phyloP scores from a whole-genome alignment of 1,140 invertebrate genomes.

The Chrysomallon squamiferum region DNA sequence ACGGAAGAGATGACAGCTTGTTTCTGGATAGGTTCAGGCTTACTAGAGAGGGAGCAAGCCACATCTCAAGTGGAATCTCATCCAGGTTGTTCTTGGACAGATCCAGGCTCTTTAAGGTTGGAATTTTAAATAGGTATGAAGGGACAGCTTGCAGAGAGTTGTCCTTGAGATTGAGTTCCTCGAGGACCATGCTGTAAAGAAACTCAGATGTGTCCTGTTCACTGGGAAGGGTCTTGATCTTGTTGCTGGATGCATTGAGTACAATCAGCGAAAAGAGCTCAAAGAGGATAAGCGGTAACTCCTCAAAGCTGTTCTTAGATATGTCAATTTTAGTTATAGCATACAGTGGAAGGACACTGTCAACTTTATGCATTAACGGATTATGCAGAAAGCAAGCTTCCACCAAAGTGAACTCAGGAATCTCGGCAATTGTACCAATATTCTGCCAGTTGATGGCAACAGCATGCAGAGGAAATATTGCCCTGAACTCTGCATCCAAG shows the following conservation, averaged over 20 bases:
- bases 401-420: conserved; percentile 80
- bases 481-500: conserved; percentile 53
- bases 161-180: conserved; percentile 88
- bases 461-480: conserved; percentile 82
- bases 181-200: conserved; percentile 72
- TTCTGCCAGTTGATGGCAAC: conserved; percentile 95
- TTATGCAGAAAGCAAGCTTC: conserved; percentile 60
- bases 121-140: conserved; percentile 81
- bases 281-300: conserved; percentile 83
- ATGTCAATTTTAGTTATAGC: conserved; percentile 94
- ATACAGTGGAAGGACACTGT: conserved; percentile 73
- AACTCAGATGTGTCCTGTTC: conserved; percentile 14
- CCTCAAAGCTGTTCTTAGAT: conserved; percentile 85
- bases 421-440: conserved; percentile 70
- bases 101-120: conserved; percentile 82
- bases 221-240: conserved; percentile 76
- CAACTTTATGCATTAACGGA: conserved; percentile 22
- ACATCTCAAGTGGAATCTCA: conserved; percentile 82
- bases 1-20: conserved; percentile 81
- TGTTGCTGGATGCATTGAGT: conserved; percentile 87
- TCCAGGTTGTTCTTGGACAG: conserved; percentile 94
- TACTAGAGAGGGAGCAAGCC: conserved; percentile 68
- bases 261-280: conserved; percentile 79
- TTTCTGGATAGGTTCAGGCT: conserved; percentile 93
- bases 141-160: conserved; percentile 85